phyloP scores from a whole-genome alignment of 2,113 vertebrate species.

The Strix uralensis region DNA sequence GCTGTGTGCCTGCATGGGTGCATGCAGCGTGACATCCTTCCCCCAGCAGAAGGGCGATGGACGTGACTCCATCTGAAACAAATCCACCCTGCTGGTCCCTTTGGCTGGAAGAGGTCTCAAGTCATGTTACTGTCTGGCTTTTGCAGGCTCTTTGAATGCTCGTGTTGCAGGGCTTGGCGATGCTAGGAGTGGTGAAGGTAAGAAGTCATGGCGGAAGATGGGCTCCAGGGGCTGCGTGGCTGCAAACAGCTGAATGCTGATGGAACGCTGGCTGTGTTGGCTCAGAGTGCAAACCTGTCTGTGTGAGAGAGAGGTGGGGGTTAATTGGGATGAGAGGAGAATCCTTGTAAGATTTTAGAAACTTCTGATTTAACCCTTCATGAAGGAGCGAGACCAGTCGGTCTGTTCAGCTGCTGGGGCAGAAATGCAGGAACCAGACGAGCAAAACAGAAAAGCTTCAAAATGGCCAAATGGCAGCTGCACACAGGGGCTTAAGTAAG shows the following conservation, averaged over 20 bases:
- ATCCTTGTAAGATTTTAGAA: neutral
- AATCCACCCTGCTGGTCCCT: neutral
- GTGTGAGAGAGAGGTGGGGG: neutral
- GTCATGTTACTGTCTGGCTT: neutral
- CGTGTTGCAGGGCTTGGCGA: fast-evolving
- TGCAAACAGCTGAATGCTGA: neutral
- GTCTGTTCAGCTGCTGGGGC: neutral
- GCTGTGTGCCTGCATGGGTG: neutral
- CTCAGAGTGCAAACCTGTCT: neutral
- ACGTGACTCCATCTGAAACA: neutral
- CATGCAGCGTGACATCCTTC: neutral
- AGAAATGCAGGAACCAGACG: neutral
- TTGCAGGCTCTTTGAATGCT: neutral
- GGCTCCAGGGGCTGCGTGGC: fast-evolving
- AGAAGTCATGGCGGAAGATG: neutral
- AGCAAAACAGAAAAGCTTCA: neutral
- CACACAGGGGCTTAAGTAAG: fast-evolving
- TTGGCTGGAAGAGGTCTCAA: neutral
- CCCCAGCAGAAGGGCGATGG: neutral
- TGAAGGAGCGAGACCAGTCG: neutral
- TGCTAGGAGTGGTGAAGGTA: neutral
- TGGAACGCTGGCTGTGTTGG: neutral
- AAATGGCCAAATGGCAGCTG: neutral
- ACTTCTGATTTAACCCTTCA: neutral
- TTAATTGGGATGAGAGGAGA: neutral